phyloP scores from a whole-genome alignment of 92 coral and sea anemone species.

The Virgularia gustaviana region DNA sequence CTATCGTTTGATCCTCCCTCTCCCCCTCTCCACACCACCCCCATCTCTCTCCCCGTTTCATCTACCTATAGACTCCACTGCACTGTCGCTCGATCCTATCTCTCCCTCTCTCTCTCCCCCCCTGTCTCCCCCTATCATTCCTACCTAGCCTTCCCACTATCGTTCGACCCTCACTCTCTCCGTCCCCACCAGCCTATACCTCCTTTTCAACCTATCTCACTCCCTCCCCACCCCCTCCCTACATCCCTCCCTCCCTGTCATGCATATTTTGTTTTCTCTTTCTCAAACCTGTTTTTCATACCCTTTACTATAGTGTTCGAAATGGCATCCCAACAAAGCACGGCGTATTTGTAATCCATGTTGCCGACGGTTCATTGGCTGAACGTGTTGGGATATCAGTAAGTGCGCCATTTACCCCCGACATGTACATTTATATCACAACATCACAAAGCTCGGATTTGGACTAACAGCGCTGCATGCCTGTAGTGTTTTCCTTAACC shows the following conservation, averaged over 20 bases:
- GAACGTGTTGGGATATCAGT: constrained; percentile 85
- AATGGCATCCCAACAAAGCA: constrained; percentile 81
- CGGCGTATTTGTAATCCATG: constrained; percentile 78
- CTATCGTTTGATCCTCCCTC: not conserved
- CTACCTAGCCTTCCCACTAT: not conserved
- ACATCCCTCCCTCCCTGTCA: not conserved
- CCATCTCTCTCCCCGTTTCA: not conserved
- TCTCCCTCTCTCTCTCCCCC: not conserved
- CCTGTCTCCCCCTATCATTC: not conserved
- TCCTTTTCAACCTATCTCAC: not conserved
- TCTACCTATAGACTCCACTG: too few species aligned
- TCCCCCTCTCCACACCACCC: not conserved
- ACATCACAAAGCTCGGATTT: too few species aligned
- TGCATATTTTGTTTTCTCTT: not conserved
- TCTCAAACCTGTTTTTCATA: not conserved
- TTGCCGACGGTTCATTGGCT: constrained; percentile 73
- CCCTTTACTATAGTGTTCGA: constrained; percentile 58
- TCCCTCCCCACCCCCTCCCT: not conserved
- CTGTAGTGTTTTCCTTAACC: too few species aligned
- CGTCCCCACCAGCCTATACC: too few species aligned
- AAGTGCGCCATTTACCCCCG: too few species aligned
- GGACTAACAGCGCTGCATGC: too few species aligned
- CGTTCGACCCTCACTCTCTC: not conserved
- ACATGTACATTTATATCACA: too few species aligned
- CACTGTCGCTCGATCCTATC: too few species aligned